Evolutionary conservation across 2,888 invertebrate species (phyloP), one percentile per base, ranked within the genome.

Genomic region (Drosophila histrio): DNA sequence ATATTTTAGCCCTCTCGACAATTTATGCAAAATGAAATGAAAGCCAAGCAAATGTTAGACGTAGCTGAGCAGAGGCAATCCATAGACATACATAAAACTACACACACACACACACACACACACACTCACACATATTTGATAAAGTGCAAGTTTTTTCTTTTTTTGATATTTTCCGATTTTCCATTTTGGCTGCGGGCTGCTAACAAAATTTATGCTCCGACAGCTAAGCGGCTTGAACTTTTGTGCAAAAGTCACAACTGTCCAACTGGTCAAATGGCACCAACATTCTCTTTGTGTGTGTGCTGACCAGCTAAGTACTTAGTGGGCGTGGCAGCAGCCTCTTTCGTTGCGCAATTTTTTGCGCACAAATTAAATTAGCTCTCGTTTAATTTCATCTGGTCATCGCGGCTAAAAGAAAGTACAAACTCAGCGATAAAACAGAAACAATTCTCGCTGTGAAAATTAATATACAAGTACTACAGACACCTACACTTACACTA

Each of bases 11-110:
- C 61, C 60, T 44, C 58, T 74, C 34, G 34, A 34, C 46, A 73
- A 78, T 74, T 73, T 74, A 74, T 69, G 75, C 53, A 74, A 74
- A 78, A 68, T 59, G 50, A 68, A 74, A 78, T 61, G 38, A 67
- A 73, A 53, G 54, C 41, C 68, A 67, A 53, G 58, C 54, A 44
- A 68, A 62, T 59, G 49, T 36, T 34, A 44, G 50, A 50, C 28
- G 13, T 13, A 53, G 36, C 36, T 56, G 17, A 38, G 38, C 38
- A n/a, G 34, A 36, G 15, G 7, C 34, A 49, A 17, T 24, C 36
- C 24, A 34, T 22, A 43, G 8, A 21, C 21, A 24, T 11, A 19
- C 34, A 34, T 9, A 34, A 15, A 15, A 3, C 52, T 15, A 32
- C 30, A 43, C 3, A 22, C 43, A 46, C 30, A 61, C 57, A 44